Evolutionary conservation across 2,888 invertebrate genomes (phyloP).

Genomic region (Candidula unifasciata): DNA sequence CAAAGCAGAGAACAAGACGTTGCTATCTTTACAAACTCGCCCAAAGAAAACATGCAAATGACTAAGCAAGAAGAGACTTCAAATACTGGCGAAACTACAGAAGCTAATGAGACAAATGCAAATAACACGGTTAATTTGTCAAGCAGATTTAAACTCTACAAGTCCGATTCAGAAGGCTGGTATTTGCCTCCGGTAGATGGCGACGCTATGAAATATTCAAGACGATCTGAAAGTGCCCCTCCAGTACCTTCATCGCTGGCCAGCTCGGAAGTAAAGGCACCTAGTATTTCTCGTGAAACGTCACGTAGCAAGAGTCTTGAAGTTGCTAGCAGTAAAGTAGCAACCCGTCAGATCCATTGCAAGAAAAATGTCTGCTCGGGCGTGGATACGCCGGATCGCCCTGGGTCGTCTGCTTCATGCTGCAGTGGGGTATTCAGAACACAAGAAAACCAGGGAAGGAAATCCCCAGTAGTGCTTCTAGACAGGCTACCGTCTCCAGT

Average conservation of each 20-base stretch:
- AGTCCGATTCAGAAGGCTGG: neutral
- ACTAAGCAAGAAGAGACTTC: neutral
- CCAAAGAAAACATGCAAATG: neutral
- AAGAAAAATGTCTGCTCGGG: neutral
- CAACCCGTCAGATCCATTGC: neutral
- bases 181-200: too few species aligned
- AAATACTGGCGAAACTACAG: neutral
- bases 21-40: neutral
- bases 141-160: neutral
- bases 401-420: constrained; percentile 36
- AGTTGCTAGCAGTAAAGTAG: neutral
- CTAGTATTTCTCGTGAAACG: neutral
- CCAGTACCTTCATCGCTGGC: neutral
- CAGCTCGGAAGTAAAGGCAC: neutral
- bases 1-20: neutral
- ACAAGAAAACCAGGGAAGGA: neutral
- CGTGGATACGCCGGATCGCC: neutral
- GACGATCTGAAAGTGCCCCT: constrained; percentile 36
- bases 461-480: constrained; percentile 36
- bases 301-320: neutral
- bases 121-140: too few species aligned
- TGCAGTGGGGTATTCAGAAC: neutral
- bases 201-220: neutral
- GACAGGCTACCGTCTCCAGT: constrained; percentile 44
- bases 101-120: neutral